phyloP scores from a whole-genome alignment of 2,797 vertebrate genomes.

The Falco berigora region DNA sequence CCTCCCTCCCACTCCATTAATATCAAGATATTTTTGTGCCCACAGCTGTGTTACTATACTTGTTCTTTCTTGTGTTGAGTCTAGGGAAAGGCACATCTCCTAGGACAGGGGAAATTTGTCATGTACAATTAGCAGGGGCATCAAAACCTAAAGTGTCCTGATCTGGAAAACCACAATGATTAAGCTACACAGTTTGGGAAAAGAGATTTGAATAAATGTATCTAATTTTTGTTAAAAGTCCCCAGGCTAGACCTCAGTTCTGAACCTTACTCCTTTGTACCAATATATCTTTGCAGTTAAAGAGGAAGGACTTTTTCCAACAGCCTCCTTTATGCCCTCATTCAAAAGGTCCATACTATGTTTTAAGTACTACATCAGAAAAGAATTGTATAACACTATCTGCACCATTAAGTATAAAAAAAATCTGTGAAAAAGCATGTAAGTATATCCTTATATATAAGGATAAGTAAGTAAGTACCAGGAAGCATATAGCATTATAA shows the following conservation, averaged over 20 bases:
- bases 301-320: not conserved
- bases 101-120: not conserved
- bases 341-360: not conserved
- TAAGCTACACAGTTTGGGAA: not conserved
- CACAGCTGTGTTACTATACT: constrained; percentile 54
- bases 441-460: not conserved
- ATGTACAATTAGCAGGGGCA: not conserved
- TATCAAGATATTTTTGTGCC: constrained; percentile 42
- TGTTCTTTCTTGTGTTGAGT: not conserved
- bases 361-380: not conserved
- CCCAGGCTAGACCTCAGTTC: not conserved
- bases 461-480: too few species aligned
- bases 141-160: not conserved
- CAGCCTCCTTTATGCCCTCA: not conserved
- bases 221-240: not conserved
- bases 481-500: not conserved
- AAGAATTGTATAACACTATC: not conserved
- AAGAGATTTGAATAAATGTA: not conserved
- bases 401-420: not conserved
- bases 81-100: not conserved
- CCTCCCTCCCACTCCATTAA: not conserved
- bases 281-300: not conserved
- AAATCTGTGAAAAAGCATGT: not conserved
- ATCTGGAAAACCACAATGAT: not conserved
- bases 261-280: not conserved